Percentiles rank a stretch among this genome's conserved stretches.
These are phyloP conservation scores for Trematocara unimaculatum DNA, from an alignment of 2,113 vertebrate genomes.

Conservation along the genomic window DNA sequence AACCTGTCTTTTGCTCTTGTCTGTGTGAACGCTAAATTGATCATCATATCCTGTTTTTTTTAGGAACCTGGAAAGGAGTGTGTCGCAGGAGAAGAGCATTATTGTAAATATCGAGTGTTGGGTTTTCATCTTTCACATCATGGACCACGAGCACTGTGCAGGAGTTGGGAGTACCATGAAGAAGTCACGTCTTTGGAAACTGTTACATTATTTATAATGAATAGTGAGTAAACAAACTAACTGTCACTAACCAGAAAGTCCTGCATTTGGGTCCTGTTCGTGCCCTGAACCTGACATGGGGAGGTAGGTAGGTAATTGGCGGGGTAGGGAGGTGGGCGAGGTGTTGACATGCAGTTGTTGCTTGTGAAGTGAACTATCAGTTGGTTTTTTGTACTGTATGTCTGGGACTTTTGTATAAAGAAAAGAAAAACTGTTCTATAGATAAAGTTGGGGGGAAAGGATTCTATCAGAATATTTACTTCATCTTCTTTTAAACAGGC, in stretches of 20 bases:
- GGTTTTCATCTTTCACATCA: background rate
- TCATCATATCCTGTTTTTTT: background rate
- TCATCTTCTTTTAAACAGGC: background rate
- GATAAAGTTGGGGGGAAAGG: background rate
- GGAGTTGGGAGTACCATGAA: accelerated
- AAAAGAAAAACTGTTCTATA: background rate
- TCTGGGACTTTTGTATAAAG: background rate
- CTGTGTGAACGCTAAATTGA: background rate
- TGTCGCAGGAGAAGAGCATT: background rate
- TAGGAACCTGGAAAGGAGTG: background rate
- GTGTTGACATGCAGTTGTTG: background rate
- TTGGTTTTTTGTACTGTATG: background rate
- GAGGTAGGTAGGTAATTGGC: background rate
- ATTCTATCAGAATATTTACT: background rate
- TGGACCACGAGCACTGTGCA: accelerated
- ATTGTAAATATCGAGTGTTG: accelerated
- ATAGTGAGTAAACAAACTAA: background rate
- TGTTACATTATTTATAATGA: background rate
- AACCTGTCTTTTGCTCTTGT: background rate
- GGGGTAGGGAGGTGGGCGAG: accelerated
- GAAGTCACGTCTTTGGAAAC: background rate
- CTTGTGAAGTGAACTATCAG: background rate
- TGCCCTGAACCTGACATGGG: accelerated
- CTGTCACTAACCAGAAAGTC: background rate
- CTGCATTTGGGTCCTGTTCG: background rate